Evolutionary conservation across 2,888 invertebrate genomes (phyloP).

Genomic region (Camptogramma bilineatum): DNA sequence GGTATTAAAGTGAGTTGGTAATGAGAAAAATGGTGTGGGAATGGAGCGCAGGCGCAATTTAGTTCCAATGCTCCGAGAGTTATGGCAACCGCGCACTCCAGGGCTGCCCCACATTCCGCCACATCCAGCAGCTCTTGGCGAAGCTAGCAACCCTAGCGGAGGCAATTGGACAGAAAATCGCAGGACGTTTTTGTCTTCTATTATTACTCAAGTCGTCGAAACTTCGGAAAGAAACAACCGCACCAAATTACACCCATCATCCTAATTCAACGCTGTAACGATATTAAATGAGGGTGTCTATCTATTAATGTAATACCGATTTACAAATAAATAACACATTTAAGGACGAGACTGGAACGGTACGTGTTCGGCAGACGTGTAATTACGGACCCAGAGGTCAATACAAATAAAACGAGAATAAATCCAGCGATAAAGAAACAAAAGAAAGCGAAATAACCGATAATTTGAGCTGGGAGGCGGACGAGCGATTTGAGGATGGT

Average conservation of each 20-base stretch:
- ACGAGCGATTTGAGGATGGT: constrained; percentile 66
- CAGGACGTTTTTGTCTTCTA: constrained; percentile 62
- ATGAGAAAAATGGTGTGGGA: constrained; percentile 75
- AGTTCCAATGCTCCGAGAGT: constrained; percentile 67
- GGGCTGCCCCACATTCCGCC: constrained; percentile 57
- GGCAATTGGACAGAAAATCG: constrained; percentile 68
- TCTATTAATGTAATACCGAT: constrained; percentile 82
- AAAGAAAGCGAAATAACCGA: constrained; percentile 81
- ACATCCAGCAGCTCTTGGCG: constrained; percentile 38
- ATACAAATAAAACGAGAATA: constrained; percentile 76
- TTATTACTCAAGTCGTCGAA: constrained; percentile 48
- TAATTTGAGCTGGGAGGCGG: constrained; percentile 74
- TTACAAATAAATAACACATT: constrained; percentile 83
- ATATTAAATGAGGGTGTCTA: constrained; percentile 83
- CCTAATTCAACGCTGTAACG: constrained; percentile 75
- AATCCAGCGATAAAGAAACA: constrained; percentile 72
- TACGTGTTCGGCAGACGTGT: constrained; percentile 76
- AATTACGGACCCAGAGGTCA: constrained; percentile 83
- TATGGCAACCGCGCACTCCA: constrained; percentile 74
- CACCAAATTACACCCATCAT: constrained; percentile 77
- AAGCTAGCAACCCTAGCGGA: constrained; percentile 48
- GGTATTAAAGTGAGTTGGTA: constrained; percentile 65
- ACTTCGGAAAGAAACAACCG: constrained; percentile 55
- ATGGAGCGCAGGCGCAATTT: constrained; percentile 73
- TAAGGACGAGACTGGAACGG: constrained; percentile 69